Base-by-base conservation (phyloP, 2,888 invertebrate species). In the Lathronympha strigana region DNA sequence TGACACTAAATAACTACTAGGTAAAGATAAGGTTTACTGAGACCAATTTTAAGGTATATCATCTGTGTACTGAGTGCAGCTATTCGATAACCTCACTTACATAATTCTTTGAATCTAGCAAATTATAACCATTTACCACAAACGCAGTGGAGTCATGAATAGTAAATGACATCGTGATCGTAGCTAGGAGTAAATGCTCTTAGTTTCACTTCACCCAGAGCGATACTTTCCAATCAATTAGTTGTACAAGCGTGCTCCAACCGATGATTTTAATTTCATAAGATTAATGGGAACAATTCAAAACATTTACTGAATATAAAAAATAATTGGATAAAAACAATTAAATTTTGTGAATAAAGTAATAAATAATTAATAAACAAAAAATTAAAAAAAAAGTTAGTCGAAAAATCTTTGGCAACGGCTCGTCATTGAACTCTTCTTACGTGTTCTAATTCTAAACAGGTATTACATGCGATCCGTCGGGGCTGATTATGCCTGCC, bases 171-270 rank as follows among this genome's bases (percentile, higher is more conserved):
- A 57, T 60, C 64, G 64, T 36, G 51, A 55, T 57, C 70, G 66
- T 68, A 62, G 69, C 68, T 60, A 66, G 61, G 53, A 67, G 68
- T 66, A 64, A 66, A 70, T 47, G 61, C 50, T 49, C 47, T 61
- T 54, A 19, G 66, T 74, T 74, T 69, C 71, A 62, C 70, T 67
- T 63, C 38, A 60, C 53, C 45, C 53, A 53, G 57, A 57, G 43
- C 43, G 40, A 45, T 60, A 66, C 73, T 73, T 73, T 73, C 73
- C 75, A 63, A 73, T 69, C 73, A 72, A 71, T 71, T 66, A 68
- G 62, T 51, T 31, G 45, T 19, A 49, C 66, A 54, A 63, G 62
- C 40, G 67, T 61, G 67, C 63, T 40, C 53, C 33, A 31, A 17
- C 17, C 45, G 13, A 13, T 47, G 28, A 36, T 36, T 51, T 36